Percentiles rank a stretch among this genome's conserved stretches.
Evolutionary conservation across 35 echinoderm and acorn worm genomes (phyloP).

Genomic region (Apostichopus japonicus): DNA sequence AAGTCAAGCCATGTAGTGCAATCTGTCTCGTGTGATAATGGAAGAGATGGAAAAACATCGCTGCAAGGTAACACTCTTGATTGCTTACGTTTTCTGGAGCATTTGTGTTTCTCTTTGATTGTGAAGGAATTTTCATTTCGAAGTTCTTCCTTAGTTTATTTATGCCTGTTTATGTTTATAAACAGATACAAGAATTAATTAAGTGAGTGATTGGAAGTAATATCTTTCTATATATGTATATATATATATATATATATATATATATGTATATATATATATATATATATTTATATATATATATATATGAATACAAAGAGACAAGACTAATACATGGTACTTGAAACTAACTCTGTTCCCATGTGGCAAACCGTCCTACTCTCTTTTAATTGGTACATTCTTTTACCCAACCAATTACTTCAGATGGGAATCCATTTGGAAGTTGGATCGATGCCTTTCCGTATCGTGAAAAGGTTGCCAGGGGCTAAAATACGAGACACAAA

Average conservation of each 20-base stretch:
- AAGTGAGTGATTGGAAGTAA: no score
- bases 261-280: neutral
- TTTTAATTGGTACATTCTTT: neutral
- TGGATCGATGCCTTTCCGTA: conserved; percentile 31
- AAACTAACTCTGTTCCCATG: neutral
- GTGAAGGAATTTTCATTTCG: no score
- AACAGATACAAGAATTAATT: no score
- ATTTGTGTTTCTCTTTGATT: no score
- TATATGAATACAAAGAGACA: neutral
- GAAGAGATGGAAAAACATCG: no score
- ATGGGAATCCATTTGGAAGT: neutral
- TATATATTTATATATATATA: neutral
- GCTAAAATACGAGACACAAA: conserved; percentile 21
- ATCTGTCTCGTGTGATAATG: no score
- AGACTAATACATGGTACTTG: neutral
- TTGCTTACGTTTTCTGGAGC: no score
- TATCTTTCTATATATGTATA: neutral
- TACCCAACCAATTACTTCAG: neutral
- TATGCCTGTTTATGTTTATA: no score
- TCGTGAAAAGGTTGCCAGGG: conserved; percentile 6
- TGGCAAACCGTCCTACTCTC: neutral
- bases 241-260: neutral
- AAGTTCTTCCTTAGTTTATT: no score
- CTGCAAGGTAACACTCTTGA: no score
- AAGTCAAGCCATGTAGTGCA: no score